A percentile compares a stretch with the other conserved stretches of the same genome.
phyloP scores from a whole-genome alignment of 1,140 invertebrate species.

The Papilio machaon region DNA sequence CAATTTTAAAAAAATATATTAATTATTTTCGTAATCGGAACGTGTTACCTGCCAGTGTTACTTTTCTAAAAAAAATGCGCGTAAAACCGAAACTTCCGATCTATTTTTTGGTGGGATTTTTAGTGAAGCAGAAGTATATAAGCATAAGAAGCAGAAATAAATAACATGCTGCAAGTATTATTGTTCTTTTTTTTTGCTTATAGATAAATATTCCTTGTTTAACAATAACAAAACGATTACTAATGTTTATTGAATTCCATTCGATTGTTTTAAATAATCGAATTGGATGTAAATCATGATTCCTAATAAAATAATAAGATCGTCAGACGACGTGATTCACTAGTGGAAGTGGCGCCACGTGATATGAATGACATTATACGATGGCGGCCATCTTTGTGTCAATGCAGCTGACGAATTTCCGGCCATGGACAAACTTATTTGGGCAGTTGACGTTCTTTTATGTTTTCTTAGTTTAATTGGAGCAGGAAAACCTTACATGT shows the following conservation, averaged over 20 bases:
- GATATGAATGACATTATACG: slow-evolving; percentile 55
- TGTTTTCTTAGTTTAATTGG: slow-evolving; percentile 48
- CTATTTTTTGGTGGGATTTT: too few relatives aligned
- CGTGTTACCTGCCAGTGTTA: too few relatives aligned
- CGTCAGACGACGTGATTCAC: slow-evolving; percentile 59
- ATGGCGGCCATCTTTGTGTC: slow-evolving; percentile 52
- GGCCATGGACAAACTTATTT: slow-evolving; percentile 51
- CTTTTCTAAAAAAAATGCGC: too few relatives aligned
- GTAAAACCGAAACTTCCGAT: too few relatives aligned
- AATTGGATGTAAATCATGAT: slow-evolving; percentile 20
- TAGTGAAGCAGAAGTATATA: too few relatives aligned
- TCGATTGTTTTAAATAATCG: slow-evolving; percentile 6
- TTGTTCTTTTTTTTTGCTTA: too few relatives aligned
- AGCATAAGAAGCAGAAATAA: too few relatives aligned
- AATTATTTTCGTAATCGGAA: too few relatives aligned
- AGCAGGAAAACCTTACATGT: slow-evolving; percentile 29
- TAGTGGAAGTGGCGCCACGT: slow-evolving; percentile 59
- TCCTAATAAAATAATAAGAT: slow-evolving; percentile 14
- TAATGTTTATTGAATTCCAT: slow-evolving; percentile 25
- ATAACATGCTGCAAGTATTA: too few relatives aligned
- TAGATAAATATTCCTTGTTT: background rate
- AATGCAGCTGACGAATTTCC: slow-evolving; percentile 60
- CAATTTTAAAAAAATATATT: too few relatives aligned
- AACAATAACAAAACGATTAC: slow-evolving; percentile 15
- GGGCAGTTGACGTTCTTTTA: slow-evolving; percentile 52